phyloP scores from a whole-genome alignment of 2,113 vertebrate species.

The Rousettus leschenaultii region DNA sequence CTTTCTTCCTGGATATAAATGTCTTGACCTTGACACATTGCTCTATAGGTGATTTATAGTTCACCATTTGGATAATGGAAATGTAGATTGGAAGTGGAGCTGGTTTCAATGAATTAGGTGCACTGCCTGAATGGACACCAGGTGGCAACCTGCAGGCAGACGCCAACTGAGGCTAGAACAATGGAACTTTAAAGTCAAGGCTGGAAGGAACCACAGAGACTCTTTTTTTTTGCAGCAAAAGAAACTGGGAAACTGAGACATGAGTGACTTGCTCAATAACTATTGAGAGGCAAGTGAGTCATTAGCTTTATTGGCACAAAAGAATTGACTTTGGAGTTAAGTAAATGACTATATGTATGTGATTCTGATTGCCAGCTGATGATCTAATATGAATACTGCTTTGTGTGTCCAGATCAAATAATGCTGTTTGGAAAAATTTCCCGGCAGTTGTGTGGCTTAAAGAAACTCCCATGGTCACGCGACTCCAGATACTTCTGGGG shows the following conservation, averaged over 20 bases:
- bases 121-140: neutral
- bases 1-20: neutral
- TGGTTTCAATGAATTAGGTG: neutral
- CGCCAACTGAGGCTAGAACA: neutral
- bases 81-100: neutral
- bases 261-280: neutral
- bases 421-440: constrained; percentile 77
- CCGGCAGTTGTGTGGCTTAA: constrained; percentile 31
- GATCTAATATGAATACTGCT: constrained; percentile 58
- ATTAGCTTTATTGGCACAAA: neutral
- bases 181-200: neutral
- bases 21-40: neutral
- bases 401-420: constrained; percentile 71
- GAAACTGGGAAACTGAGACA: neutral
- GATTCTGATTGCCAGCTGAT: neutral
- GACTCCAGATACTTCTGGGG: constrained; percentile 90
- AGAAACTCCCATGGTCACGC: constrained; percentile 44
- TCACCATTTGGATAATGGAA: neutral
- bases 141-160: constrained; percentile 11
- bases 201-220: neutral
- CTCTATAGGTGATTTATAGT: neutral
- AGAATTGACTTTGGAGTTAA: neutral
- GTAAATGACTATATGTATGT: neutral
- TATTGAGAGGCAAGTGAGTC: neutral
- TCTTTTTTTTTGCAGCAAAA: neutral